phyloP scores from a whole-genome alignment of 2,113 vertebrate genomes.

The Scopus umbretta region DNA sequence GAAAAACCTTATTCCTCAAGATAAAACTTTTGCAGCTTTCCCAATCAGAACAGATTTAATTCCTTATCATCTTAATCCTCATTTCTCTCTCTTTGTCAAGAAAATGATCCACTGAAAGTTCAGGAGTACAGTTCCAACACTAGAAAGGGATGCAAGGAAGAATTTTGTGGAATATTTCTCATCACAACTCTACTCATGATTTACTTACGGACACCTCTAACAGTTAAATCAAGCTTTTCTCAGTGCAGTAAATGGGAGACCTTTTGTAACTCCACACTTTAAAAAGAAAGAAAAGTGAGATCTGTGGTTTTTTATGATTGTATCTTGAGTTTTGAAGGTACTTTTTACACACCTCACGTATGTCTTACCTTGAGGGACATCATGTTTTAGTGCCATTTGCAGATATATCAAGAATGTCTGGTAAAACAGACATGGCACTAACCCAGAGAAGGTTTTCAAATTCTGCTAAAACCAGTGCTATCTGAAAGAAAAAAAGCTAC shows the following conservation, averaged over 20 bases:
- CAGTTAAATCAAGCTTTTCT: background rate
- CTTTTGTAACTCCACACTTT: background rate
- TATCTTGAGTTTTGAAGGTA: background rate
- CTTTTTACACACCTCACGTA: background rate
- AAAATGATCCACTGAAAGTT: background rate
- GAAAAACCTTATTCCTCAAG: background rate
- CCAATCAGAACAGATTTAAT: conserved; percentile 1
- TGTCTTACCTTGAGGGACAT: background rate
- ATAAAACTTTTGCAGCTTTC: conserved; percentile 10
- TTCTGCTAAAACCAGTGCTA: background rate
- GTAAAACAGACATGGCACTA: background rate
- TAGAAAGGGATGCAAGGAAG: background rate
- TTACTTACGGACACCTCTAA: background rate
- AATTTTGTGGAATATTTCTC: background rate
- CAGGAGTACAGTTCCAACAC: background rate
- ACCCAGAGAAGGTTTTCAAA: background rate
- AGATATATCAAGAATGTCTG: background rate
- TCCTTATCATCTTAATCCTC: background rate
- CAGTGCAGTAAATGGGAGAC: background rate
- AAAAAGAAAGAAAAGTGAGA: background rate
- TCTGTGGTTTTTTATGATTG: background rate
- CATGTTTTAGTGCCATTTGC: background rate
- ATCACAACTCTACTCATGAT: background rate
- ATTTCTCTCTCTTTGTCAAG: background rate
- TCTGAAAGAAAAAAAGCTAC: background rate